Evolutionary conservation across 2,888 invertebrate species (phyloP), one percentile per base, ranked within the genome.

Genomic region (Ornithoptera alexandrae): DNA sequence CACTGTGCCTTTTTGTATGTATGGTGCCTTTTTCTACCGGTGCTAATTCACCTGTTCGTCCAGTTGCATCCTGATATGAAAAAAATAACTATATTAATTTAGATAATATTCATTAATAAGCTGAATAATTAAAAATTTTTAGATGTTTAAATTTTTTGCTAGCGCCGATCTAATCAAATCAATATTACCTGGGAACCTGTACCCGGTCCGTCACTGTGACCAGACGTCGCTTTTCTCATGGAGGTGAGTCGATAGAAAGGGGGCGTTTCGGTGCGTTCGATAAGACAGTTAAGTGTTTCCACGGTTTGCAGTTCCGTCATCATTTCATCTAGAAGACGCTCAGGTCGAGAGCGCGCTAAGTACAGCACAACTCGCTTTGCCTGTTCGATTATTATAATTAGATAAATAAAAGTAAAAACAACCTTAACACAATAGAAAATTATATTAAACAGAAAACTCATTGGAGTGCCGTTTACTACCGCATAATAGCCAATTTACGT

Each of bases 281-380:
- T 98, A 75, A 97, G 94, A 86, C 98, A 98, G 90, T 98, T 98
- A 68, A 99, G 94, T 0, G 98, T 98, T 91, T 99, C 99, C 30
- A 99, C 98, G 0, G 98, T 98, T 92, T 98, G 98, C 74, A 99
- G 93, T 88, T 99, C 99, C 30, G 96, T 96, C 97, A 99, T 98
- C 94, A 99, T 95, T 90, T 99, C 98, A 83, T 99, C 98, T 39
- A 99, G 94, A 18, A 99, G 94, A 46, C 98, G 95, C 84, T 98
- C 98, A 0, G 99, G 97, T 71, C 97, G 95, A 0, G 98, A 97
- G 68, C 98, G 94, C 17, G 98, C 98, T 81, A 99, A 89, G 90
- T 98, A 99, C 10, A 98, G 93, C 42, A 98, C 97, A 36, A 99
- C 98, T 64, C 98, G 94, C 88, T 99, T 99, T 0, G 99, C 98